phyloP scores from a whole-genome alignment of 2,888 invertebrate genomes.

The Cryptocephalus primarius region DNA sequence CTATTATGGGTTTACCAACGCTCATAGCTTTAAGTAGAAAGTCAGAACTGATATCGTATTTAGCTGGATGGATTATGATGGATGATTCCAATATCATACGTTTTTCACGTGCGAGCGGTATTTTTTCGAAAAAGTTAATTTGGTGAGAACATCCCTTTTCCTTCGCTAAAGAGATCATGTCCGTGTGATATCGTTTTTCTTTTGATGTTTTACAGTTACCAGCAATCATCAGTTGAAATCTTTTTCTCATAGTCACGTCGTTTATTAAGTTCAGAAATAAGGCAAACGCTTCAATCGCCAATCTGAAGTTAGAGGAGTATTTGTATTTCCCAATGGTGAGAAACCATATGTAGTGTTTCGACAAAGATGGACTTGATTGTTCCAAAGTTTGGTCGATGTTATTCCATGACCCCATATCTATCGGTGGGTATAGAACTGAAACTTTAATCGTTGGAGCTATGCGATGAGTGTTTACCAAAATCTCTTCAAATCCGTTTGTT shows the following conservation, averaged over 20 bases:
- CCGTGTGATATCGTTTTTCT: slow-evolving; percentile 25
- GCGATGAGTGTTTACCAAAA: slow-evolving; percentile 12
- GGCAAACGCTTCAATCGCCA: slow-evolving; percentile 30
- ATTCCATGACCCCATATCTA: slow-evolving; percentile 28
- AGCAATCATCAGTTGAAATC: slow-evolving; percentile 28
- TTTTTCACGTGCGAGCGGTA: slow-evolving; percentile 29
- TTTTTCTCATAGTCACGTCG: slow-evolving; percentile 20
- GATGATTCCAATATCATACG: slow-evolving; percentile 27
- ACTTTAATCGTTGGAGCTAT: slow-evolving; percentile 8
- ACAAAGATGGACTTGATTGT: slow-evolving; percentile 28
- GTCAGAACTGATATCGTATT: slow-evolving; percentile 28
- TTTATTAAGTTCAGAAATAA: slow-evolving; percentile 23
- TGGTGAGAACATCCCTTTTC: slow-evolving; percentile 26
- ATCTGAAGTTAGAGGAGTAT: slow-evolving; percentile 27
- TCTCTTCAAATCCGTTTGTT: slow-evolving; percentile 24
- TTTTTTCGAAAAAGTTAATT: slow-evolving; percentile 28
- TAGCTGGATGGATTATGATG: slow-evolving; percentile 27
- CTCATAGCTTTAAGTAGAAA: slow-evolving; percentile 28
- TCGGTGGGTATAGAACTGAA: slow-evolving; percentile 26
- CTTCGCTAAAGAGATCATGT: slow-evolving; percentile 24
- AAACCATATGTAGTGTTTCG: slow-evolving; percentile 24
- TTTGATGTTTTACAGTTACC: slow-evolving; percentile 25
- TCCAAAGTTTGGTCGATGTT: slow-evolving; percentile 25
- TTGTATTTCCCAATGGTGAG: slow-evolving; percentile 28
- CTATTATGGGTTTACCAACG: slow-evolving; percentile 28